Evolutionary conservation across 2,113 vertebrate genomes (phyloP), one percentile per base, ranked within the genome.

Genomic region (Ranitomeya variabilis): DNA sequence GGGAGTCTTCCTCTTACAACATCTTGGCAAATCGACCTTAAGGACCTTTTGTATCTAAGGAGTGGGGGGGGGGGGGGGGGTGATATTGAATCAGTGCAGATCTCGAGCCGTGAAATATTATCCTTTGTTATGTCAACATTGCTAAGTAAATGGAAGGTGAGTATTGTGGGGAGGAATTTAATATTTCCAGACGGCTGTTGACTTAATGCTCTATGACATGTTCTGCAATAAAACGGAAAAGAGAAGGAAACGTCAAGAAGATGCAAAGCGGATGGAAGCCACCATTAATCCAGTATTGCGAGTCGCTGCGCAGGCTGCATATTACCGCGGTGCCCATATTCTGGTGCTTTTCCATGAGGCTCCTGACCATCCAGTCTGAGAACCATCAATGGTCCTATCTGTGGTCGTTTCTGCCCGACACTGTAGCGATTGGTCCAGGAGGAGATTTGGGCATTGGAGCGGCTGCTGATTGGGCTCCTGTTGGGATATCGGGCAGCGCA

Each of bases 91-190:
- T 57, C 1, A 54, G 77, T 6, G 66, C 52, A 5, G 51, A 73
- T 85, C 83, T 57, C 52, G 15, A 8, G 7, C 15, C 18, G 83
- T 57, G 51, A 59, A 54, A 74, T 74, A n/a, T 55, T 67, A 73
- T 73, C 66, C 64, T 31, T 15, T 55, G 9, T 67, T 60, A 52
- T 77, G 71, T 86, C n/a, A 86, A 76, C 85, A 86, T 45, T 23
- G 31, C 69, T 59, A 85, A 86, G 84, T 76, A 77, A 86, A 86
- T 77, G 21, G 60, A 57, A 64, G 14, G 23, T 57, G 85, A 2
- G 64, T 18, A 15, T 15, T 16, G 12, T 18, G 14, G 51, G 51
- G 5, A 23, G 82, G 23, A 13, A 62, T 60, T 78, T 60, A 76
- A 31, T n/a, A 51, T 86, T 78, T 64, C 19, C 10, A 64, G 54